Percentiles rank a stretch among this genome's conserved stretches.
phyloP scores from a whole-genome alignment of 2,113 vertebrate species.

The Petromus typicus region DNA sequence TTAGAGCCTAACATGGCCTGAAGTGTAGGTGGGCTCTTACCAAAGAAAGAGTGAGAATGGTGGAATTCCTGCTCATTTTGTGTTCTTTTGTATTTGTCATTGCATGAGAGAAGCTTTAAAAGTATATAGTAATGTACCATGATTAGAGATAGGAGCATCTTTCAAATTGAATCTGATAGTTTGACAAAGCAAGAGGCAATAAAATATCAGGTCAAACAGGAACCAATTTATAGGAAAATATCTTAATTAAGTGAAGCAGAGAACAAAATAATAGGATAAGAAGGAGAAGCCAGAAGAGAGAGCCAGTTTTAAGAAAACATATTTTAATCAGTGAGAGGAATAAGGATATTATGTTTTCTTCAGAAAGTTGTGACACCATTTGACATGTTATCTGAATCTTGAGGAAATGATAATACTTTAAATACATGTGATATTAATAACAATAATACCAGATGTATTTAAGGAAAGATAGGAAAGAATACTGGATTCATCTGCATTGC shows the following conservation, averaged over 20 bases:
- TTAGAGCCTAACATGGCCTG: background rate
- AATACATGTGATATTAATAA: background rate
- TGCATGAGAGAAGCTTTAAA: background rate
- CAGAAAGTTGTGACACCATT: background rate
- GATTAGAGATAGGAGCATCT: background rate
- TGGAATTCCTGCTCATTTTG: background rate
- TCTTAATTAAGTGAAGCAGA: background rate
- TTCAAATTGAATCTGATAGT: background rate
- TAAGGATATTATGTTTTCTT: background rate
- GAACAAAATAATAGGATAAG: background rate
- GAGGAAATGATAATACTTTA: background rate
- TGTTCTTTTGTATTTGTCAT: background rate
- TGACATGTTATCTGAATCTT: background rate
- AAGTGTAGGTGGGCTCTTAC: background rate
- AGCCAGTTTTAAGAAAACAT: background rate
- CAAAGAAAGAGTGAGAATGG: background rate
- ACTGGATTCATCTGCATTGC: background rate
- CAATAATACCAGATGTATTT: background rate
- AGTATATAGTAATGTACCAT: background rate
- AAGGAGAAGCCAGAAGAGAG: background rate
- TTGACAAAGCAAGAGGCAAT: background rate
- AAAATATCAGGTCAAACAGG: background rate
- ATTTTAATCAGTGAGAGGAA: background rate
- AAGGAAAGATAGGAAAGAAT: background rate
- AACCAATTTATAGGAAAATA: background rate